Conservation (phyloP, 2,888 invertebrate species). For the Falcaria lacertinaria region DNA sequence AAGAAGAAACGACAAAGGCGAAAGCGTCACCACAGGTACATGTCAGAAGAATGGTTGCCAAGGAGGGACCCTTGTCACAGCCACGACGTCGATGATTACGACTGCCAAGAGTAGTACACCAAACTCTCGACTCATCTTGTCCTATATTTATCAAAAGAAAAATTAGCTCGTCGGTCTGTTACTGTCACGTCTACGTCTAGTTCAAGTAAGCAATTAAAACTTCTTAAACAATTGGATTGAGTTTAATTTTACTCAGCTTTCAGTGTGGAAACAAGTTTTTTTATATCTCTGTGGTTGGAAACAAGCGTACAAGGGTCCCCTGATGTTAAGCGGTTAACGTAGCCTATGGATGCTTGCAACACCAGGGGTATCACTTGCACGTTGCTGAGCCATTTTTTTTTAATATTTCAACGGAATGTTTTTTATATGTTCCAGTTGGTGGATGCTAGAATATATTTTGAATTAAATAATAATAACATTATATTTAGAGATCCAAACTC, state of each 20-base stretch:
- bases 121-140: no score
- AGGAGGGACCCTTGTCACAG: slow-evolving; percentile 14
- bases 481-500: no score
- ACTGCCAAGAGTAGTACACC: slow-evolving; percentile 8
- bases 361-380: no score
- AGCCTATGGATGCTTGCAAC: no score
- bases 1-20: slow-evolving; percentile 30
- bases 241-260: not conserved
- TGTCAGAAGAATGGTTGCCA: slow-evolving; percentile 35
- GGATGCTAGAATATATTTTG: no score
- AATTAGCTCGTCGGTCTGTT: slow-evolving; percentile 2
- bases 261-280: slow-evolving; percentile 2
- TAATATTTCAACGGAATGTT: no score
- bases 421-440: no score
- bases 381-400: no score
- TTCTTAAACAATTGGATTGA: slow-evolving; percentile 5
- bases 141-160: not conserved
- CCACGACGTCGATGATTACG: slow-evolving; percentile 22
- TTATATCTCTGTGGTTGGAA: not conserved
- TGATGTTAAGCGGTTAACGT: no score
- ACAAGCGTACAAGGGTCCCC: no score
- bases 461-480: no score
- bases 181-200: slow-evolving; percentile 9
- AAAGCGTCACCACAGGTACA: slow-evolving; percentile 27
- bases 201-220: slow-evolving; percentile 15